Percentiles rank a stretch among this genome's conserved stretches.
Evolutionary conservation across 2,797 vertebrate genomes (phyloP).

Genomic region (Malacoraja senta): DNA sequence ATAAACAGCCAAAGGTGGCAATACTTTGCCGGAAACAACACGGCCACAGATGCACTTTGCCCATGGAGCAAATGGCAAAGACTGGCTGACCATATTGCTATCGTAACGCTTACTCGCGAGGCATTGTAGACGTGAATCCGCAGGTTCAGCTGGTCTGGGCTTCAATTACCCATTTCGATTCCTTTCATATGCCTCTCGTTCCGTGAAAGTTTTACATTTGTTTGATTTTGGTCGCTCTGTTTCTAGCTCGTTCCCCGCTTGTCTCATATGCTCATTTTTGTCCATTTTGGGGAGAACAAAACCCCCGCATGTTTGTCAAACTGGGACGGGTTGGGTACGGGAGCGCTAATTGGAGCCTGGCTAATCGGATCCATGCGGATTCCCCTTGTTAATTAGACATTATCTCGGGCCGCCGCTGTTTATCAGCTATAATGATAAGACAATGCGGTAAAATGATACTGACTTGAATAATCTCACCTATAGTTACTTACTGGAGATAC

Average conservation of each 20-base stretch:
- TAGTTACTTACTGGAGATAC: not conserved
- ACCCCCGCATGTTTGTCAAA: not conserved
- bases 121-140: not conserved
- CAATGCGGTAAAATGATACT: not conserved
- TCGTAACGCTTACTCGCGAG: not conserved
- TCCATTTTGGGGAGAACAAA: not conserved
- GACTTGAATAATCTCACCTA: not conserved
- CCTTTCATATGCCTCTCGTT: not conserved
- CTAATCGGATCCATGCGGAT: not conserved
- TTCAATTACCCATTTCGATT: not conserved
- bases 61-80: not conserved
- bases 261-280: not conserved
- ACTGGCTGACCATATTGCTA: not conserved
- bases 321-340: not conserved
- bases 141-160: not conserved
- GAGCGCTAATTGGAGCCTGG: not conserved
- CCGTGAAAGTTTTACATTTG: not conserved
- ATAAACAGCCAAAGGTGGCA: not conserved
- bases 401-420: not conserved
- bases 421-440: not conserved
- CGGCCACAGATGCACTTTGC: not conserved
- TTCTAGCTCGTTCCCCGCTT: not conserved
- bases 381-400: constrained; percentile 28
- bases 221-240: not conserved
- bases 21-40: not conserved